A percentile compares a stretch with the other conserved stretches of the same genome.
These are phyloP conservation scores for Drosophila suboccidentalis DNA, from an alignment of 2,888 invertebrate genomes.

Conservation along the genomic window DNA sequence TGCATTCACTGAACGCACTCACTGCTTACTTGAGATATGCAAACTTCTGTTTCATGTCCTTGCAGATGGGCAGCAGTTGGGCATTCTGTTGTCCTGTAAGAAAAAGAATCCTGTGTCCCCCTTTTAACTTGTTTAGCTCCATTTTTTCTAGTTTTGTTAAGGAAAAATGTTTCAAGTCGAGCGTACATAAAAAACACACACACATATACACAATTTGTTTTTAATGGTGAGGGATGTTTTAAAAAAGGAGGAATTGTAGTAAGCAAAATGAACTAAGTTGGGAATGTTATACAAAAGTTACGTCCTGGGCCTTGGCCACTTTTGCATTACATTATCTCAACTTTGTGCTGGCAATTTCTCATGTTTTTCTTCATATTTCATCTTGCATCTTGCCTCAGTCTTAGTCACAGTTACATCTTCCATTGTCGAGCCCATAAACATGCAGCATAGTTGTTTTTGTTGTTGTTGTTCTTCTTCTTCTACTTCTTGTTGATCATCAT, in stretches of 20 bases:
- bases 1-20: slow-evolving; percentile 28
- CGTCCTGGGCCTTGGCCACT: slow-evolving; percentile 60
- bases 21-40: slow-evolving; percentile 59
- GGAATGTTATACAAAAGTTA: slow-evolving; percentile 63
- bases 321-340: slow-evolving; percentile 75
- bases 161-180: slow-evolving; percentile 37
- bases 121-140: slow-evolving; percentile 28
- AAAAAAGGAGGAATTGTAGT: slow-evolving; percentile 2
- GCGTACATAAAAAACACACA: slow-evolving; percentile 35
- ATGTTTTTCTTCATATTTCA: slow-evolving; percentile 56
- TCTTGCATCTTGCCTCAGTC: not conserved
- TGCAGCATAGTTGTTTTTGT: slow-evolving; percentile 22
- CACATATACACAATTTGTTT: slow-evolving; percentile 20
- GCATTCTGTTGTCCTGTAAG: not conserved
- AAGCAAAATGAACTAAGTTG: slow-evolving; percentile 48
- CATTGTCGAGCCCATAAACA: slow-evolving; percentile 48
- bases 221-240: slow-evolving; percentile 9
- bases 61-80: slow-evolving; percentile 38
- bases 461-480: slow-evolving; percentile 18
- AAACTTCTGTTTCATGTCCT: slow-evolving; percentile 69
- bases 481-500: slow-evolving; percentile 17
- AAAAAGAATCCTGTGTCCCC: slow-evolving; percentile 28
- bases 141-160: slow-evolving; percentile 1
- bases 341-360: slow-evolving; percentile 70
- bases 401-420: slow-evolving; percentile 1